Conservation (phyloP, 2,797 vertebrate genomes). For the Eulemur coronatus region DNA sequence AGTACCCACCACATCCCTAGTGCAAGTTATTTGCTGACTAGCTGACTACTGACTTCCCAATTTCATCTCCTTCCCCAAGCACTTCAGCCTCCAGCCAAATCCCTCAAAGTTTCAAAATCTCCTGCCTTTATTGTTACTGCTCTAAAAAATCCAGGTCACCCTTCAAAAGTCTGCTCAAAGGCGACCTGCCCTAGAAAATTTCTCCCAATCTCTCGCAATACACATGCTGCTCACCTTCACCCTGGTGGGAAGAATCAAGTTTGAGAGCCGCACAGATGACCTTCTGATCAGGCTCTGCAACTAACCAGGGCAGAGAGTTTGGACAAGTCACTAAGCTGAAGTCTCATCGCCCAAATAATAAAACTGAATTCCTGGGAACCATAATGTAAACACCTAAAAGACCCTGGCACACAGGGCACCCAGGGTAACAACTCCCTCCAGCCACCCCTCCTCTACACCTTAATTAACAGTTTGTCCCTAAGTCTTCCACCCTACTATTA, state of each 20-base stretch:
- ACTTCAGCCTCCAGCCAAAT: neutral
- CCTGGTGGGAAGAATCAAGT: neutral
- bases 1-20: neutral
- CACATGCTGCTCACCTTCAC: neutral
- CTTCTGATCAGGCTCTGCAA: neutral
- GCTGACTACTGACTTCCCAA: neutral
- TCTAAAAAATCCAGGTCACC: neutral
- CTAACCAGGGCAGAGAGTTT: no score
- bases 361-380: neutral
- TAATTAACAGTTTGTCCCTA: neutral
- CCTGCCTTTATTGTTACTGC: neutral
- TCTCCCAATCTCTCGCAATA: neutral
- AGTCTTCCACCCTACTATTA: neutral
- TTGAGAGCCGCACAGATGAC: neutral
- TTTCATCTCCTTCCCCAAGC: neutral
- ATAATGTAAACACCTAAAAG: neutral
- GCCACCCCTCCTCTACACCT: neutral
- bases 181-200: neutral
- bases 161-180: neutral
- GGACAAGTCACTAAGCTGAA: neutral
- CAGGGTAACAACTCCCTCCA: neutral
- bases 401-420: accelerated
- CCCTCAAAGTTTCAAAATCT: neutral
- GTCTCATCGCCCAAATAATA: neutral
- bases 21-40: neutral